Evolutionary conservation across 2,888 invertebrate genomes (phyloP).

Genomic region (Eristalinus sepulchralis): DNA sequence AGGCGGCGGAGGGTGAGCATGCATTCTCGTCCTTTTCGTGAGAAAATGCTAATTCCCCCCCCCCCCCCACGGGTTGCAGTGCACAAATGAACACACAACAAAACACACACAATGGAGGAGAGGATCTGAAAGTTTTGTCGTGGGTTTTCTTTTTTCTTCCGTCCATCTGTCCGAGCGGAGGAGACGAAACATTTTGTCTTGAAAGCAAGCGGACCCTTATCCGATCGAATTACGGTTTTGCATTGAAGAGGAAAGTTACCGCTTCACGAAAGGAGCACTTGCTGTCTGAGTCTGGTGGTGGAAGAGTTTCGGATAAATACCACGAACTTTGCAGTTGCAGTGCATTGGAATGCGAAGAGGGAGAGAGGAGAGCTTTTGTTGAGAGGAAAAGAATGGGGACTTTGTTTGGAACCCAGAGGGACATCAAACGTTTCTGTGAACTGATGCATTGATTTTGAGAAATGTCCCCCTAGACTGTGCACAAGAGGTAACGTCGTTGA

Average conservation of each 20-base stretch:
- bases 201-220: not conserved
- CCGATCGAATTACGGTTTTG: not conserved
- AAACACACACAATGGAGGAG: not conserved
- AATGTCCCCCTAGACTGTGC: not conserved
- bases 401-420: too few relatives aligned
- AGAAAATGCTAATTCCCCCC: slow-evolving; percentile 35
- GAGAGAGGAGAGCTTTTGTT: not conserved
- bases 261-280: not conserved
- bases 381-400: too few relatives aligned
- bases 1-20: not conserved
- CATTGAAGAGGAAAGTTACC: not conserved
- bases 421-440: too few relatives aligned
- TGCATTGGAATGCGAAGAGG: not conserved
- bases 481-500: too few relatives aligned
- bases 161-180: not conserved
- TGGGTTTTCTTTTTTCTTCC: not conserved
- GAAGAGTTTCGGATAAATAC: not conserved
- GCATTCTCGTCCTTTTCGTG: slow-evolving; percentile 20
- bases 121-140: slow-evolving; percentile 36
- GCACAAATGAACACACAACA: slow-evolving; percentile 31
- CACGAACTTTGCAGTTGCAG: not conserved
- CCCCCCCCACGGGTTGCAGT: not conserved
- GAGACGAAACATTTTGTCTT: not conserved
- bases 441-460: too few relatives aligned
- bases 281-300: not conserved